phyloP scores from a whole-genome alignment of 2,888 invertebrate genomes.

The Dexiosoma caninum region DNA sequence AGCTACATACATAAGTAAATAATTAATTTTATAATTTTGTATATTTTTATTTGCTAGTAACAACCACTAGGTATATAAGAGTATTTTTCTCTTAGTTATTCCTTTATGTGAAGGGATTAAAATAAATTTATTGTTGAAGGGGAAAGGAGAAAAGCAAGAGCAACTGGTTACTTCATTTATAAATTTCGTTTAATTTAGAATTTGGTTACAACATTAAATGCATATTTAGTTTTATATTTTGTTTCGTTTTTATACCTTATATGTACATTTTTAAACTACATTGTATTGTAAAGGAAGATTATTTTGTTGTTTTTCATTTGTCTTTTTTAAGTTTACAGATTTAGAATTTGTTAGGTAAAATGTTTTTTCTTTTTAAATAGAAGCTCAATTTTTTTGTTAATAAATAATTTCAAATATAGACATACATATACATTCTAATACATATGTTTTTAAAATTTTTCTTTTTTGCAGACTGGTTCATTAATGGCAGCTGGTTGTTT shows the following conservation, averaged over 20 bases:
- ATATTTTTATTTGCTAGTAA: constrained; percentile 53
- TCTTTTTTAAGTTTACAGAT: constrained; percentile 44
- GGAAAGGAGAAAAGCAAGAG: background rate
- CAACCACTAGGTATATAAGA: constrained; percentile 58
- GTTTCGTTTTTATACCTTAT: constrained; percentile 7
- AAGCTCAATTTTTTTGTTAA: constrained; percentile 40
- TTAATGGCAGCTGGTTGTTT: constrained; percentile 87
- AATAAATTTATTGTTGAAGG: background rate
- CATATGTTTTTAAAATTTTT: background rate
- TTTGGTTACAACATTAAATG: constrained; percentile 62
- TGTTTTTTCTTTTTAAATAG: constrained; percentile 11
- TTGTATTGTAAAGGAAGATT: constrained; percentile 24
- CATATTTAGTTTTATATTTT: constrained; percentile 40
- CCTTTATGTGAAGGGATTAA: constrained; percentile 9
- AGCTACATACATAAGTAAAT: constrained; percentile 25
- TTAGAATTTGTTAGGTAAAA: constrained; percentile 37
- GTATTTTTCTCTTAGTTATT: constrained; percentile 23
- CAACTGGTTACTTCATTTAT: constrained; percentile 37
- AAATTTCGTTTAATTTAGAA: constrained; percentile 50
- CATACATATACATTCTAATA: background rate
- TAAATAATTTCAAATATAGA: background rate
- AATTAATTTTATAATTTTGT: constrained; percentile 21
- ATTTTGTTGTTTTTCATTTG: background rate
- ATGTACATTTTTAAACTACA: constrained; percentile 21
- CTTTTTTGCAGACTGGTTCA: constrained; percentile 82